These are phyloP conservation scores for Pogonomyrmex californicus DNA, from an alignment of 1,140 invertebrate species.

Conservation along the genomic window DNA sequence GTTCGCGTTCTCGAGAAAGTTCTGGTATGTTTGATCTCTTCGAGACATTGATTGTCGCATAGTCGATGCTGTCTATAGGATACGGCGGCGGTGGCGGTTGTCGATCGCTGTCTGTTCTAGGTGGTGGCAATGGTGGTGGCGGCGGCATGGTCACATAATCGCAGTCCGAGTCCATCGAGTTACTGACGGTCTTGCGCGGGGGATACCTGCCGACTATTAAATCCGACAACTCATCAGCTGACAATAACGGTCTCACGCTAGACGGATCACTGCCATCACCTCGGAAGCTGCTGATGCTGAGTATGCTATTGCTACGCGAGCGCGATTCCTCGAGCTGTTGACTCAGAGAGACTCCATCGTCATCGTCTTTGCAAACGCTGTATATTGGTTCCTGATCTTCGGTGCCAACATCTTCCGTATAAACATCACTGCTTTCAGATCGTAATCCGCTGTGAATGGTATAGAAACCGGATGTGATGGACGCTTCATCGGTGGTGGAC, in stretches of 20 bases:
- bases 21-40: constrained; percentile 70
- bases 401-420: constrained; percentile 78
- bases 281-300: constrained; percentile 92
- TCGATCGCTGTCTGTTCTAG: constrained; percentile 89
- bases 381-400: constrained; percentile 83
- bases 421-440: constrained; percentile 83
- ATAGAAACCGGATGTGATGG: constrained; percentile 86
- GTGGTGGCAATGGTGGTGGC: constrained; percentile 87
- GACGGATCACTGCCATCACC: constrained; percentile 95
- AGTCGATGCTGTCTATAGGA: constrained; percentile 74
- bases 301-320: constrained; percentile 91
- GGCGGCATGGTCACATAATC: constrained; percentile 95
- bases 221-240: constrained; percentile 93
- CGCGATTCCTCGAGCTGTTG: constrained; percentile 80
- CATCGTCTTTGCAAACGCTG: constrained; percentile 81
- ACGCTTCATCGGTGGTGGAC: constrained; percentile 85
- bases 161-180: constrained; percentile 94
- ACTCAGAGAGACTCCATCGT: constrained; percentile 71
- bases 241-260: constrained; percentile 92
- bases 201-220: constrained; percentile 94
- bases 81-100: constrained; percentile 82
- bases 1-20: constrained; percentile 71
- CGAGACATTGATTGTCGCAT: constrained; percentile 75
- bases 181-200: constrained; percentile 92
- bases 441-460: constrained; percentile 85